These are phyloP conservation scores for Poecilia velifera DNA, from an alignment of 2,797 vertebrate species.

Conservation along the genomic window DNA sequence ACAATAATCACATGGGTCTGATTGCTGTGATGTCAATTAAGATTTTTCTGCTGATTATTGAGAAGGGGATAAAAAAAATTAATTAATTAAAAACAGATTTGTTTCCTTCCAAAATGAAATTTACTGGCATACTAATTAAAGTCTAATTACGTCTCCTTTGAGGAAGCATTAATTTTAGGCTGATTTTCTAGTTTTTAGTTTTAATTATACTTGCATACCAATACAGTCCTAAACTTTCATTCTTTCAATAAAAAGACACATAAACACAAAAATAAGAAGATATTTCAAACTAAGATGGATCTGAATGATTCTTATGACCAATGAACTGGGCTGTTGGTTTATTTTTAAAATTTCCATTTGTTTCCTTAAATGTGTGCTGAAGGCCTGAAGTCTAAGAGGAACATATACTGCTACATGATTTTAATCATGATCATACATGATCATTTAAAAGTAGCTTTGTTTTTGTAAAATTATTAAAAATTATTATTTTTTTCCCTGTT, in stretches of 20 bases:
- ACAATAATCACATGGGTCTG: background rate
- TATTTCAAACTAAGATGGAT: background rate
- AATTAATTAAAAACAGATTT: background rate
- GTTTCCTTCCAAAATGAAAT: background rate
- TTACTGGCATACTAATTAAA: background rate
- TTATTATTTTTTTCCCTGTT: background rate
- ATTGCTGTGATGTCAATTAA: background rate
- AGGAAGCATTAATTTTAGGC: background rate
- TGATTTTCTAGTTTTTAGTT: background rate
- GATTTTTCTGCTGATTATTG: background rate
- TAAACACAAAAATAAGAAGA: background rate
- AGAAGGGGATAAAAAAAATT: background rate
- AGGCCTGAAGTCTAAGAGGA: background rate
- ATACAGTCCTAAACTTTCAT: background rate
- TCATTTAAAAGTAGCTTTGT: background rate
- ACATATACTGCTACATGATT: background rate
- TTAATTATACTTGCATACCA: background rate
- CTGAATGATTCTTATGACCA: no score
- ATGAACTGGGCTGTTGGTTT: background rate
- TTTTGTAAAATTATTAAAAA: background rate
- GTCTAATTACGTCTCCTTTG: background rate
- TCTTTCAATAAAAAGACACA: no score
- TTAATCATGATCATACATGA: background rate
- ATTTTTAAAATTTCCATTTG: background rate
- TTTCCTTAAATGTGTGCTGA: background rate